Evolutionary conservation across 2,888 invertebrate species (phyloP), one percentile per base, ranked within the genome.

Genomic region (Galeruca laticollis): DNA sequence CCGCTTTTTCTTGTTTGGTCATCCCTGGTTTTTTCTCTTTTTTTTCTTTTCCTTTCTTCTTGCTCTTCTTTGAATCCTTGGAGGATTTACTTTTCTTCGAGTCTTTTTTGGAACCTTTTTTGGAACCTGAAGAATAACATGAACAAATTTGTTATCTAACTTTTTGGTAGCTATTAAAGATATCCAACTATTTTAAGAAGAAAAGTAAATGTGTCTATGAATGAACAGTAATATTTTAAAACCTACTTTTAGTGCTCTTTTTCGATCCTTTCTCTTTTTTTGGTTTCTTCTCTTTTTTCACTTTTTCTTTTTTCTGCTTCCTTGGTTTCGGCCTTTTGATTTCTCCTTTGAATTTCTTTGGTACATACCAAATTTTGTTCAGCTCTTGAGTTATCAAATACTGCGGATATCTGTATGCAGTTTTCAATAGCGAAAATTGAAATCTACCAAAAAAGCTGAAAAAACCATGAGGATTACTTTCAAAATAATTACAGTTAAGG

Each of bases 381-480:
- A 85, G 47, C 57, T 79, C 78, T 75, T 86, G 84, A 1, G 82
- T 79, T 21, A 83, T 80, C 15, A 82, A 71, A 68, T 75, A 77
- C 13, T 83, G 83, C 1, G 80, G 77, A 56, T 77, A 79, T 70
- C 80, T 79, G 31, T 82, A 79, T 0, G 83, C 80, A 18, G 81
- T 70, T 72, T 80, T 82, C 10, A 84, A 77, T 9, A 86, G 71
- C 13, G 78, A 76, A 72, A 82, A 86, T 69, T 84, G 84, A 70
- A 86, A 86, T 60, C 77, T 81, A 62, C 83, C 82, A 73, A 83
- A 80, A 72, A 86, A 85, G 73, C 85, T 85, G 69, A 71, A 80
- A 79, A 60, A 61, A 37, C 10, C n/a, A n/a, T n/a, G n/a, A n/a
- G n/a, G n/a, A n/a, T n/a, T n/a, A n/a, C n/a, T n/a, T n/a, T n/a